Conservation (phyloP, 2,888 invertebrate species). For the Lycocerus yunnanus region DNA sequence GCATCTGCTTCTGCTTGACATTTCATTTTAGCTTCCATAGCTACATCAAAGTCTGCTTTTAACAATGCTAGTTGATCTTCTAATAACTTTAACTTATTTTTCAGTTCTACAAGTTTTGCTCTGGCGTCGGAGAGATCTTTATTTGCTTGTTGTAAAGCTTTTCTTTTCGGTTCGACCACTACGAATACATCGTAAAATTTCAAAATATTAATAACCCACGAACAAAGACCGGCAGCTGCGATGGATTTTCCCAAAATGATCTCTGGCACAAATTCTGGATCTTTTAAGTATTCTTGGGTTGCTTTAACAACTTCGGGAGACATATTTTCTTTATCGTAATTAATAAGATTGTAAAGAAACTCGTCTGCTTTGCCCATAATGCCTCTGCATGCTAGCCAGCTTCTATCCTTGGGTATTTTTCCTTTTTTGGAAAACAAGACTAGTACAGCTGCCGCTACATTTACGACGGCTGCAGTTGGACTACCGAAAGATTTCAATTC, state of each 20-base stretch:
- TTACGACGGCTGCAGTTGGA: constrained; percentile 87
- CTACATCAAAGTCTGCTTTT: constrained; percentile 83
- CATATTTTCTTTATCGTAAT: constrained; percentile 94
- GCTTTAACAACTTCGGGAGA: constrained; percentile 86
- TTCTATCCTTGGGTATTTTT: constrained; percentile 85
- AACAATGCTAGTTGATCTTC: constrained; percentile 80
- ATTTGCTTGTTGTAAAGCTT: constrained; percentile 86
- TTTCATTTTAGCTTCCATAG: constrained; percentile 82
- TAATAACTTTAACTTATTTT: constrained; percentile 72
- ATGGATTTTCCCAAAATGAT: constrained; percentile 83
- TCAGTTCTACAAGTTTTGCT: constrained; percentile 75
- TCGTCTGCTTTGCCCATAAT: constrained; percentile 91
- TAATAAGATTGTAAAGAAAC: constrained; percentile 80
- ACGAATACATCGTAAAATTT: constrained; percentile 89
- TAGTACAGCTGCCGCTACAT: constrained; percentile 85
- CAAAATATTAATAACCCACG: constrained; percentile 93
- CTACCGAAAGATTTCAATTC: constrained; percentile 93
- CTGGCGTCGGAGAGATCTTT: constrained; percentile 81
- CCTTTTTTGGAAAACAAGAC: constrained; percentile 81
- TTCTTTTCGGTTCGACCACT: constrained; percentile 89
- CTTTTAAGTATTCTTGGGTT: constrained; percentile 64
- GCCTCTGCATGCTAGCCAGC: constrained; percentile 89
- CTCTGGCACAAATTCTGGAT: constrained; percentile 83
- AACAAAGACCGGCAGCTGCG: constrained; percentile 92
- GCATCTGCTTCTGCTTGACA: constrained; percentile 93